phyloP scores from a whole-genome alignment of 2,113 vertebrate species.

The Brachyhypopomus occidentalis region DNA sequence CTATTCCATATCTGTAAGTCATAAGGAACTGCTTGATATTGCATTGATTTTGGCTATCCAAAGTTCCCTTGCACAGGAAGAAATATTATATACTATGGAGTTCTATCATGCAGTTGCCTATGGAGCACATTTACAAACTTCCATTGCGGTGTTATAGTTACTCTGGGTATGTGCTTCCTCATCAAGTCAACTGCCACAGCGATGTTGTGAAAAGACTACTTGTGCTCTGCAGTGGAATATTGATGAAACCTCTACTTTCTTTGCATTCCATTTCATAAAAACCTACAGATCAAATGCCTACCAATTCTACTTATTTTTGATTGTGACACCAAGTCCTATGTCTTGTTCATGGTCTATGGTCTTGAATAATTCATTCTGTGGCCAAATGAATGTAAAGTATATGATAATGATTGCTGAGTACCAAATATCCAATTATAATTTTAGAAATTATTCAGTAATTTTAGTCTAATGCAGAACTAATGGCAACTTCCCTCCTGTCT shows the following conservation, averaged over 20 bases:
- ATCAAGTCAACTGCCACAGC: too few species aligned
- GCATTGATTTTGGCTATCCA: too few species aligned
- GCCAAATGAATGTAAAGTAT: constrained; percentile 61
- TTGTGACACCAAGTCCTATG: not conserved
- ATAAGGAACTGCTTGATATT: too few species aligned
- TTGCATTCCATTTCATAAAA: not conserved
- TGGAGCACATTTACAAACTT: too few species aligned
- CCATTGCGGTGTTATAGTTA: too few species aligned
- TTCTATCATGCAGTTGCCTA: too few species aligned
- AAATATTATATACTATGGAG: too few species aligned
- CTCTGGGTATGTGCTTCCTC: too few species aligned
- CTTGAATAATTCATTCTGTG: constrained; percentile 53
- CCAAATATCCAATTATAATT: constrained; percentile 70
- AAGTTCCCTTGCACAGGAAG: too few species aligned
- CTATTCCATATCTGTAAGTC: too few species aligned
- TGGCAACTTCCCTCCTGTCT: constrained; percentile 59
- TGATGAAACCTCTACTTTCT: not conserved
- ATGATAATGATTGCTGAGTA: constrained; percentile 64
- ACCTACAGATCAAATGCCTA: not conserved
- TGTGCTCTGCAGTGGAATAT: too few species aligned
- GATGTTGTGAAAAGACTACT: too few species aligned
- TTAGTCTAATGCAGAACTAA: constrained; percentile 73
- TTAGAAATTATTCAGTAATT: constrained; percentile 74
- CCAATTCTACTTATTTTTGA: not conserved
- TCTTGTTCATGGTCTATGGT: constrained; percentile 17